Percentiles rank a stretch among this genome's conserved stretches.
phyloP scores from a whole-genome alignment of 2,888 invertebrate genomes.

The Sericinus montela region DNA sequence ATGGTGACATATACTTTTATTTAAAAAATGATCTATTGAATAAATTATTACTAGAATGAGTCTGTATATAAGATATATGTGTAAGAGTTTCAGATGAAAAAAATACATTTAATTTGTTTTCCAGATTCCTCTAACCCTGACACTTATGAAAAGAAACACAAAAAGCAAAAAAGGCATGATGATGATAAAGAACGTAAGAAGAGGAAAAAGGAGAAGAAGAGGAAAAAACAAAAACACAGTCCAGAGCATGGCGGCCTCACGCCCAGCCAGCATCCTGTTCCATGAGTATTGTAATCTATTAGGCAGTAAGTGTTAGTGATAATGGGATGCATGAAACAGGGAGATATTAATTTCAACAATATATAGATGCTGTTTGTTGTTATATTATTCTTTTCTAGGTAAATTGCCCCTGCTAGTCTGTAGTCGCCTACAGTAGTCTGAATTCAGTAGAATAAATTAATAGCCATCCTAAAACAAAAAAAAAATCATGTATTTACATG shows the following conservation, averaged over 20 bases:
- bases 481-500: no score
- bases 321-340: constrained; percentile 7
- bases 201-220: constrained; percentile 96
- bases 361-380: background rate
- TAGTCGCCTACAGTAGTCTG: no score
- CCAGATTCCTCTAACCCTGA: constrained; percentile 84
- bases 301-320: constrained; percentile 7
- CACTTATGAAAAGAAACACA: constrained; percentile 96
- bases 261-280: constrained; percentile 65
- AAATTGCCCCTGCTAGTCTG: no score
- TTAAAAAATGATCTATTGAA: no score
- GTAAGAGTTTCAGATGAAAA: no score
- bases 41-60: no score
- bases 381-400: background rate
- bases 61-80: no score
- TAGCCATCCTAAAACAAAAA: no score
- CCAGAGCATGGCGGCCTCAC: constrained; percentile 88
- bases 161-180: constrained; percentile 95
- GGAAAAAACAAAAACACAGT: constrained; percentile 96
- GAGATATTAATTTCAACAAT: background rate
- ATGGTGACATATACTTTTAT: no score
- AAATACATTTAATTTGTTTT: no score
- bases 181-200: constrained; percentile 96
- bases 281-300: constrained; percentile 42
- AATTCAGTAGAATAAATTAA: no score